These are phyloP conservation scores for Melanotus villosus DNA, from an alignment of 2,888 invertebrate species.

Conservation along the genomic window DNA sequence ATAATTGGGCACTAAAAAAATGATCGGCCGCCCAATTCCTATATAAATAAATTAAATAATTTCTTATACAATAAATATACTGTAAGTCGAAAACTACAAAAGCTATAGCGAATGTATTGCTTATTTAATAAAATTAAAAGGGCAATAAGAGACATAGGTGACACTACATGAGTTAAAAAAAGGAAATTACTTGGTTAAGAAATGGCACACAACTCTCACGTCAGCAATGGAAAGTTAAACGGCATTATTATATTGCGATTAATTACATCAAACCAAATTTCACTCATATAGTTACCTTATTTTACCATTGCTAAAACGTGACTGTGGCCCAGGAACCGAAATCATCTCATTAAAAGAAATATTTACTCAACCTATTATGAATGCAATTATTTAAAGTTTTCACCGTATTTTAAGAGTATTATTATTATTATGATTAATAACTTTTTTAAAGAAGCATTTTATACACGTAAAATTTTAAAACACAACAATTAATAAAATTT, in stretches of 20 bases:
- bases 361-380: constrained; percentile 47
- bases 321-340: constrained; percentile 56
- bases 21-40: too few relatives aligned
- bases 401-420: background rate
- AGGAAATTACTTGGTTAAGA: constrained; percentile 29
- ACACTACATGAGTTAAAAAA: constrained; percentile 14
- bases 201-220: constrained; percentile 67
- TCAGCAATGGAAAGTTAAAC: constrained; percentile 67
- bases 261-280: constrained; percentile 55
- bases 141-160: background rate
- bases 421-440: background rate
- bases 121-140: background rate
- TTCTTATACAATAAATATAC: too few relatives aligned
- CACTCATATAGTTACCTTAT: constrained; percentile 66
- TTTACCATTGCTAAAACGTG: constrained; percentile 68
- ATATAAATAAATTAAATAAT: background rate
- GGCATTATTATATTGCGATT: constrained; percentile 50
- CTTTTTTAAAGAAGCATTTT: background rate
- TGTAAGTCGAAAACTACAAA: background rate
- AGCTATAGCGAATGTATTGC: background rate
- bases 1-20: too few relatives aligned
- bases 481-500: constrained; percentile 55
- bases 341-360: constrained; percentile 43
- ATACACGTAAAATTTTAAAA: constrained; percentile 10
- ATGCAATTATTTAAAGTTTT: constrained; percentile 55